phyloP scores from a whole-genome alignment of 1,140 invertebrate genomes.

The Goniozus legneri region DNA sequence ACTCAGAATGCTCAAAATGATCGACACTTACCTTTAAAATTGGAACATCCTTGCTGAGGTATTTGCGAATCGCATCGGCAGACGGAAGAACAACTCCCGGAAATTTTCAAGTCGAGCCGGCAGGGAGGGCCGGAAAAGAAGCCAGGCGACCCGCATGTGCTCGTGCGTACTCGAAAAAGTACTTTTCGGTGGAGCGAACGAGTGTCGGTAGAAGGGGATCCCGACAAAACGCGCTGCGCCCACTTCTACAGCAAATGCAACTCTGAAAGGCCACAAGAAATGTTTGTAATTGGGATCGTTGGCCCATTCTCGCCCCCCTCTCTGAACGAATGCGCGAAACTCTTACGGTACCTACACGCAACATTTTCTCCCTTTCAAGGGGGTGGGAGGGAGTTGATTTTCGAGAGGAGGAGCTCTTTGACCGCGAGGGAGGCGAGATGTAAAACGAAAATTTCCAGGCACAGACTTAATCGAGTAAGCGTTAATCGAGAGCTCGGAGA shows the following conservation, averaged over 20 bases:
- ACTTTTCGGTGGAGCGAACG: conserved; percentile 29
- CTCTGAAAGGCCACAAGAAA: conserved; percentile 39
- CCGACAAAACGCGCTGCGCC: background rate
- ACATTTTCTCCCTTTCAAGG: too few relatives aligned
- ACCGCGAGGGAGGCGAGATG: too few relatives aligned
- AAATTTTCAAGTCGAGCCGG: conserved; percentile 8
- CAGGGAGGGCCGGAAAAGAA: conserved; percentile 14
- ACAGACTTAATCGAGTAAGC: too few relatives aligned
- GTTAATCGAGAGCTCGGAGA: background rate
- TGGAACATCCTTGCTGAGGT: too few relatives aligned
- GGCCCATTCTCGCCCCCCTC: conserved; percentile 20
- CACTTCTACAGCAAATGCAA: conserved; percentile 28
- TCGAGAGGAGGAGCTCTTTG: too few relatives aligned
- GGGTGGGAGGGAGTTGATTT: too few relatives aligned
- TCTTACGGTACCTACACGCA: too few relatives aligned
- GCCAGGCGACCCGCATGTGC: conserved; percentile 37
- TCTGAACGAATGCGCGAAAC: background rate
- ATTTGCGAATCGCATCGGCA: too few relatives aligned
- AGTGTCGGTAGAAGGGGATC: conserved; percentile 17
- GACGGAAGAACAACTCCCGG: background rate
- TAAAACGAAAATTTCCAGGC: too few relatives aligned
- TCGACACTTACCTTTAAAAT: too few relatives aligned
- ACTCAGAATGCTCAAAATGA: too few relatives aligned
- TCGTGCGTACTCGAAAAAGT: conserved; percentile 37
- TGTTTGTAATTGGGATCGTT: conserved; percentile 52